Evolutionary conservation across 2,888 invertebrate species (phyloP).

Genomic region (Labia minor): DNA sequence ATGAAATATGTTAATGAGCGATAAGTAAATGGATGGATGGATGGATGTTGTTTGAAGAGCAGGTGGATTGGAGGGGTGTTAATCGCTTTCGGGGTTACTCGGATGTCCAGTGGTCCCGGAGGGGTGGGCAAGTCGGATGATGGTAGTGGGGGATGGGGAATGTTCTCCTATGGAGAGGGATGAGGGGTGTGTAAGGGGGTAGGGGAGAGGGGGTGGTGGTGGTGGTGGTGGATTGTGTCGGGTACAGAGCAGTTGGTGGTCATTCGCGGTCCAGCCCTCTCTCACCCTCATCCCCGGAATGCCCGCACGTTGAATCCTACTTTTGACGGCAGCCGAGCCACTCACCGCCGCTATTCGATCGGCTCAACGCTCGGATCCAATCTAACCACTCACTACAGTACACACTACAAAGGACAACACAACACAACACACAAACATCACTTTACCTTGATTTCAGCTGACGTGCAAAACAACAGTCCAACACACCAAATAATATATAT

Average conservation of each 20-base stretch:
- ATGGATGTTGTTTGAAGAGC: neutral
- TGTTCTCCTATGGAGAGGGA: neutral
- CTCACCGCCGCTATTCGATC: neutral
- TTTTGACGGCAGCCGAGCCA: neutral
- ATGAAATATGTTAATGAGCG: too few species aligned
- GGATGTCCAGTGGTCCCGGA: too few species aligned
- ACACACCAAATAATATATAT: neutral
- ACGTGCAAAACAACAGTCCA: neutral
- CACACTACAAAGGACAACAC: neutral
- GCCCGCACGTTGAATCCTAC: neutral
- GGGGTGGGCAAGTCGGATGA: neutral
- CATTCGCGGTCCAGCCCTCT: constrained; percentile 2
- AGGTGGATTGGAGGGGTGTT: neutral
- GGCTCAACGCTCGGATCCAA: neutral
- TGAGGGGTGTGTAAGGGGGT: neutral
- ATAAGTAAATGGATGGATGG: too few species aligned
- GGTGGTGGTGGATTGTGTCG: neutral
- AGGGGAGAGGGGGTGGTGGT: neutral
- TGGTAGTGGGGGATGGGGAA: neutral
- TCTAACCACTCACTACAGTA: neutral
- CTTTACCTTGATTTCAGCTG: neutral
- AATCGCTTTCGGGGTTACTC: too few species aligned
- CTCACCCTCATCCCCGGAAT: neutral
- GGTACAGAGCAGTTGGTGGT: neutral
- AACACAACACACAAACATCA: neutral